phyloP scores from a whole-genome alignment of 2,797 vertebrate genomes.

The Enteromius afrohamiltoni region DNA sequence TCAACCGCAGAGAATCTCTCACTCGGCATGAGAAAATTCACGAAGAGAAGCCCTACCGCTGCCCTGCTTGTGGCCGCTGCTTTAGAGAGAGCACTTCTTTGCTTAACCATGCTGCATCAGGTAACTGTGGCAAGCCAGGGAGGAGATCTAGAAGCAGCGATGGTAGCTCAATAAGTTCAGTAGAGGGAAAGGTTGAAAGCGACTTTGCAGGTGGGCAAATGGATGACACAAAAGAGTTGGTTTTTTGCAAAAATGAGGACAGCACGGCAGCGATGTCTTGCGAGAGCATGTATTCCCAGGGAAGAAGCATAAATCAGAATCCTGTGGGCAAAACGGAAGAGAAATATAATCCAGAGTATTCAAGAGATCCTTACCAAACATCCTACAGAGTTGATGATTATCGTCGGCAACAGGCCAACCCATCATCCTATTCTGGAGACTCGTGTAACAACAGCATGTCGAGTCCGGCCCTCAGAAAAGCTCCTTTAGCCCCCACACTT shows the following conservation, averaged over 20 bases:
- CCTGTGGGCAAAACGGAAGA: conserved; percentile 61
- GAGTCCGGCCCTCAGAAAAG: conserved; percentile 79
- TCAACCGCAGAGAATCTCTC: conserved; percentile 92
- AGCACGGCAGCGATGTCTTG: conserved; percentile 56
- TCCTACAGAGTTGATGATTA: conserved; percentile 76
- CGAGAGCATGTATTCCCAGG: conserved; percentile 60
- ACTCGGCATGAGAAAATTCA: conserved; percentile 93
- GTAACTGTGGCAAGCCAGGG: conserved; percentile 80
- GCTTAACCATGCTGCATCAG: conserved; percentile 82
- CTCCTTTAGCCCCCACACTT: conserved; percentile 82
- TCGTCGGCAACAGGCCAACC: conserved; percentile 69
- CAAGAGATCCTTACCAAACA: conserved; percentile 78
- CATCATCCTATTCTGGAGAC: conserved; percentile 72
- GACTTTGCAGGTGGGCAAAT: conserved; percentile 64
- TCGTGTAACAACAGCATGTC: conserved; percentile 71
- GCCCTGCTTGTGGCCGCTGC: conserved; percentile 87
- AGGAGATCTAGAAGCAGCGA: conserved; percentile 71
- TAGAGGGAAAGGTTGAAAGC: conserved; percentile 58
- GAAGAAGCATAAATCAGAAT: conserved; percentile 57
- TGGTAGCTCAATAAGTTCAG: conserved; percentile 59
- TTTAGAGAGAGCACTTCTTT: conserved; percentile 83
- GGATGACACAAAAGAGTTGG: conserved; percentile 53
- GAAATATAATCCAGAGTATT: conserved; percentile 76
- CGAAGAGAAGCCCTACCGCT: conserved; percentile 88
- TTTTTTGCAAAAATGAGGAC: conserved; percentile 61